Conservation (phyloP, 2,888 invertebrate genomes). For the Cartodere bifasciata region DNA sequence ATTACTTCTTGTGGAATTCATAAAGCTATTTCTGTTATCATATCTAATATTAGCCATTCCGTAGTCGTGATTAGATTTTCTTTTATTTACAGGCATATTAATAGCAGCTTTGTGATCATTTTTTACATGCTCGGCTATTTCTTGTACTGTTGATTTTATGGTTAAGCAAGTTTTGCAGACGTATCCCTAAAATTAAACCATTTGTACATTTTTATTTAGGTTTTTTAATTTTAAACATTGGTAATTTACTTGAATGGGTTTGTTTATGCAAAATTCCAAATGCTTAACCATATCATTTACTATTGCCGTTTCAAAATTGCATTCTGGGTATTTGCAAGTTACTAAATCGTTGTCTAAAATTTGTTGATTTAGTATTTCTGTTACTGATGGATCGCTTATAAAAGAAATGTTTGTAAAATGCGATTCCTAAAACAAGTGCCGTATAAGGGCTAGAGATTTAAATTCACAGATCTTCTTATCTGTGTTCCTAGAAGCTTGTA, state of each 20-base stretch:
- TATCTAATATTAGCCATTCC: too few species aligned
- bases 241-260: slow-evolving; percentile 20
- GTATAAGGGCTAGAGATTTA: too few species aligned
- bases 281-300: slow-evolving; percentile 25
- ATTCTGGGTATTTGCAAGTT: slow-evolving; percentile 27
- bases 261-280: slow-evolving; percentile 23
- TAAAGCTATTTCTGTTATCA: too few species aligned
- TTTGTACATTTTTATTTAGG: slow-evolving; percentile 4
- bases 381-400: slow-evolving; percentile 8
- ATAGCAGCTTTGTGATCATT: slow-evolving; percentile 15
- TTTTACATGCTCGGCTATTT: slow-evolving; percentile 22
- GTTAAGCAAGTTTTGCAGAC: slow-evolving; percentile 27
- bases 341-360: slow-evolving; percentile 20
- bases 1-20: too few species aligned
- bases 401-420: slow-evolving; percentile 12
- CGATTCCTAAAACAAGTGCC: slow-evolving; percentile 6
- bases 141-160: slow-evolving; percentile 17
- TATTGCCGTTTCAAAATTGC: slow-evolving; percentile 24
- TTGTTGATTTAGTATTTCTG: slow-evolving; percentile 18
- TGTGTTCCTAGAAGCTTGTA: too few species aligned
- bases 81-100: too few species aligned
- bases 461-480: too few species aligned
- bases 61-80: too few species aligned
- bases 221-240: slow-evolving; percentile 4
- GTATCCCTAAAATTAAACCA: slow-evolving; percentile 21